These are phyloP conservation scores for Chionis minor DNA, from an alignment of 2,113 vertebrate species.

Conservation along the genomic window DNA sequence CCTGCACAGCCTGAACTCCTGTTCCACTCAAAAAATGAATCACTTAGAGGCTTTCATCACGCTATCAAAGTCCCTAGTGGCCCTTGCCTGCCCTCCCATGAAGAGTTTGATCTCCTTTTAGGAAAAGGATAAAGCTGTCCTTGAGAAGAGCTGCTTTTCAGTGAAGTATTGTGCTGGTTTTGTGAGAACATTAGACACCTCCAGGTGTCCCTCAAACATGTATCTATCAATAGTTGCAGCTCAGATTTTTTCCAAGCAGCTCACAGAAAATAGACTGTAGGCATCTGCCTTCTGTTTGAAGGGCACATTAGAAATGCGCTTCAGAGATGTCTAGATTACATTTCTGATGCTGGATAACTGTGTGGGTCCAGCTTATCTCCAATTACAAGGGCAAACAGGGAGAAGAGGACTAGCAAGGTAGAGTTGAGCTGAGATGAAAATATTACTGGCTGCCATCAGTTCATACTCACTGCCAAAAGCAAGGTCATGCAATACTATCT, in stretches of 20 bases:
- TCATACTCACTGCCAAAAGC: background rate
- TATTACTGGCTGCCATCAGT: background rate
- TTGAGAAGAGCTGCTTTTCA: slow-evolving; percentile 34
- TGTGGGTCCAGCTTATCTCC: background rate
- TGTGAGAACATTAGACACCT: slow-evolving; percentile 14
- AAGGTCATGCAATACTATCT: background rate
- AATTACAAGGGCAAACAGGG: slow-evolving; percentile 17
- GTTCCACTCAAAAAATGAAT: slow-evolving; percentile 7
- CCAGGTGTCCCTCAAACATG: slow-evolving; percentile 19
- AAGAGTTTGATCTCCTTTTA: slow-evolving; percentile 30
- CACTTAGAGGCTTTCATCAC: background rate
- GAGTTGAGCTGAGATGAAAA: background rate
- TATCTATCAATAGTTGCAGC: slow-evolving; percentile 22
- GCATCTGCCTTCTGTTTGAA: background rate
- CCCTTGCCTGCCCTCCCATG: background rate
- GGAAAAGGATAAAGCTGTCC: slow-evolving; percentile 25
- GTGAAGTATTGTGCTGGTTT: background rate
- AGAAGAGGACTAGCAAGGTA: background rate
- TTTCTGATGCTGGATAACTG: slow-evolving; percentile 27
- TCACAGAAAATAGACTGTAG: background rate
- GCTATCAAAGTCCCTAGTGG: slow-evolving; percentile 15
- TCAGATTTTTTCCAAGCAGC: background rate
- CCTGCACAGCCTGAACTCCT: slow-evolving; percentile 6
- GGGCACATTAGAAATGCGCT: background rate
- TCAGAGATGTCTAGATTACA: slow-evolving; percentile 11